Evolutionary conservation across 2,888 invertebrate genomes (phyloP).

Genomic region (Eurytoma adleriae): DNA sequence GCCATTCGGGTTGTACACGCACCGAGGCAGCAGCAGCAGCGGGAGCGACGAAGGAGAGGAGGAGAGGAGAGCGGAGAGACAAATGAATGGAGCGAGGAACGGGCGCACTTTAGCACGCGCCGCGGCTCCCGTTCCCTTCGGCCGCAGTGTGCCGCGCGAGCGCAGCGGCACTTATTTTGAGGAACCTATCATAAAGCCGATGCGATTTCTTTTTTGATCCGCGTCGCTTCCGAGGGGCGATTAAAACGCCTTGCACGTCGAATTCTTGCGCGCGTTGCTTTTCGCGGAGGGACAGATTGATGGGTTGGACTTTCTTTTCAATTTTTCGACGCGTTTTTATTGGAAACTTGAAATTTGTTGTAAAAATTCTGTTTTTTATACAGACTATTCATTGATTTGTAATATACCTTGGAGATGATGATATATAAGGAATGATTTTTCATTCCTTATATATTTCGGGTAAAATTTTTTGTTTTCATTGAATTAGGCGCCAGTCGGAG

Average conservation of each 20-base stretch:
- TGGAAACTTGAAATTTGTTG: too few relatives aligned
- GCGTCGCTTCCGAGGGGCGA: not conserved
- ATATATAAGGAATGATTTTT: too few relatives aligned
- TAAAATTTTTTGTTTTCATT: too few relatives aligned
- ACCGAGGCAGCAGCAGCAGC: not conserved
- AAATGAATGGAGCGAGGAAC: constrained; percentile 34
- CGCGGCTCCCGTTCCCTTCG: not conserved
- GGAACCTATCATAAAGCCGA: constrained; percentile 31
- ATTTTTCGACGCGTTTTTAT: too few relatives aligned
- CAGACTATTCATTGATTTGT: too few relatives aligned
- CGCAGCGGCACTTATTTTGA: not conserved
- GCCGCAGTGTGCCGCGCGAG: not conserved
- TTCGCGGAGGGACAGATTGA: not conserved
- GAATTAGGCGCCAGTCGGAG: too few relatives aligned
- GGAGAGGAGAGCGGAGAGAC: constrained; percentile 12
- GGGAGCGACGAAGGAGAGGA: not conserved
- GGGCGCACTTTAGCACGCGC: constrained; percentile 25
- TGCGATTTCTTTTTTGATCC: constrained; percentile 18
- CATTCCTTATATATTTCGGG: too few relatives aligned
- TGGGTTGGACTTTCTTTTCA: not conserved
- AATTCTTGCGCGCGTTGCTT: not conserved
- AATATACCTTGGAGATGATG: too few relatives aligned
- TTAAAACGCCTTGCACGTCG: constrained; percentile 15
- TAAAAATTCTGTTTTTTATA: too few relatives aligned
- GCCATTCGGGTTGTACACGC: constrained; percentile 30